Conservation (phyloP, 2,113 vertebrate genomes). For the Gallinago paraguaiae region DNA sequence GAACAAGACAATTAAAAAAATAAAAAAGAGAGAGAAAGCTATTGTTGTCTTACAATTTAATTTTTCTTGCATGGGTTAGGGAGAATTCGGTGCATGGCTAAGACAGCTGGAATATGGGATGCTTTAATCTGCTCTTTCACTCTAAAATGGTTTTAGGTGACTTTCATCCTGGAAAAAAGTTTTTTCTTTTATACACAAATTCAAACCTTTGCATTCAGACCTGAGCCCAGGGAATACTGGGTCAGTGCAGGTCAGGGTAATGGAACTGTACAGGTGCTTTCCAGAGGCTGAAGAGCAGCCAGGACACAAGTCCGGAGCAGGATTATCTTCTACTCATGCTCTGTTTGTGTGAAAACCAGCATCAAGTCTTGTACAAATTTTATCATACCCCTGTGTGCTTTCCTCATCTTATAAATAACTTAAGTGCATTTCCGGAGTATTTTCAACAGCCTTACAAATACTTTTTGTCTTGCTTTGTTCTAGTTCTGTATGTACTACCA, state of each 20-base stretch:
- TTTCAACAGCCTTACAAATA: neutral
- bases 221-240: neutral
- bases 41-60: rapidly evolving
- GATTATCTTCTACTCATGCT: neutral
- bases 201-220: neutral
- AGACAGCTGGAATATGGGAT: neutral
- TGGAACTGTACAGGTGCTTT: neutral
- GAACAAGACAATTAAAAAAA: neutral
- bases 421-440: neutral
- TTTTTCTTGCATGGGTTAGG: neutral
- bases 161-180: neutral
- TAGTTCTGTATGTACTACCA: neutral
- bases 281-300: neutral
- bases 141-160: neutral
- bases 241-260: neutral
- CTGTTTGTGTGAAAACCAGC: neutral
- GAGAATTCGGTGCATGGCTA: neutral
- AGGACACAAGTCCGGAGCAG: neutral
- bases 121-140: neutral
- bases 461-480: neutral
- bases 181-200: neutral
- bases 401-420: neutral
- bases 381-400: neutral
- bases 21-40: neutral
- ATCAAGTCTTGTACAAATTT: neutral